Conservation (phyloP, 1,140 invertebrate species). For the Batillaria attramentaria region DNA sequence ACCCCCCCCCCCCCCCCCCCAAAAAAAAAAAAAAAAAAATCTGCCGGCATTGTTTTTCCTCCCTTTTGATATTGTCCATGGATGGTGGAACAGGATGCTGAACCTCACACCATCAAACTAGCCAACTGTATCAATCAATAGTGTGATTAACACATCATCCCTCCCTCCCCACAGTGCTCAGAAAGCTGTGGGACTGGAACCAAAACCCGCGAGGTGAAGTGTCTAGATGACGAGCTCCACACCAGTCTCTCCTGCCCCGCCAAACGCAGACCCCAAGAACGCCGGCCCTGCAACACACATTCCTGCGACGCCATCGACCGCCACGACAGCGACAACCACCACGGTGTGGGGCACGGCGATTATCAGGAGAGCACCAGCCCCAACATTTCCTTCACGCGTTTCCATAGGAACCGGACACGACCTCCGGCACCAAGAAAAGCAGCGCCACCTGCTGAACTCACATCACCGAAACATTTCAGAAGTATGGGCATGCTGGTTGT, state of each 20-base stretch:
- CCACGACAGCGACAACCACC: constrained; percentile 20
- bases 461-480: neutral
- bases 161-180: constrained; percentile 74
- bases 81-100: no score
- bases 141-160: no score
- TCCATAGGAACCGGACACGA: neutral
- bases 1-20: no score
- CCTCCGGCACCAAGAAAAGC: neutral
- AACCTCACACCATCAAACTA: no score
- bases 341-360: neutral
- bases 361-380: constrained; percentile 20
- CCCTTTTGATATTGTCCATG: no score
- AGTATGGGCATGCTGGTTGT: neutral
- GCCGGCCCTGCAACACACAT: constrained; percentile 47
- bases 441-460: constrained; percentile 15
- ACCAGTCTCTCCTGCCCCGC: constrained; percentile 37
- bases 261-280: constrained; percentile 26
- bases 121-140: no score
- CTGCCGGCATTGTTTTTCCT: no score
- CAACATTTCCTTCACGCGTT: neutral
- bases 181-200: constrained; percentile 77
- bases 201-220: constrained; percentile 76
- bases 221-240: constrained; percentile 69
- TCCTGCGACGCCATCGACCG: constrained; percentile 36
- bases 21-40: no score